Base-by-base conservation (phyloP, 2,888 invertebrate species). In the Candidula unifasciata region DNA sequence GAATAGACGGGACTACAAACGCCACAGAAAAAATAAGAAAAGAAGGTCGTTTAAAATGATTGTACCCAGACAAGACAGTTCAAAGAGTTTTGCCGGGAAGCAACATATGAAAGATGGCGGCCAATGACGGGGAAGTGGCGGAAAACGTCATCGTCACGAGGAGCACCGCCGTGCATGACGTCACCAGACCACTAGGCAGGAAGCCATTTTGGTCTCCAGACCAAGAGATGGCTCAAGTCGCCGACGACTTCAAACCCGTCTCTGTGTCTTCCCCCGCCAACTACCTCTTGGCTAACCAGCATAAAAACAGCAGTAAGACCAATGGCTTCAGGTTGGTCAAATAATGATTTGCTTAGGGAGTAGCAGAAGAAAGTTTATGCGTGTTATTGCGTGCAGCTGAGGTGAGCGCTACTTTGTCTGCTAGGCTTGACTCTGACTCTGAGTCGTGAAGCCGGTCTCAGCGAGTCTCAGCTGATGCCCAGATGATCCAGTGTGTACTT, bases 221-320 rank as follows among this genome's bases (percentile, higher is more conserved):
- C 82, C 82, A 64, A 74, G 73, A 82, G 66, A 82, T 82, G 82
- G 82, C 82, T 77, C 77, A 82, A 27, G 37, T 82, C 37, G 82
- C 76, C 33, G 77, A 82, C 77, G 76, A 76, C 27, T 54, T 44
- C 33, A 68, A 82, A n/a, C 64, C 82, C 27, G 73, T 74, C 37
- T 76, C 82, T 82, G 82, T 82, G 66, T 68, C 82, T 44, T 82
- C 82, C 44, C 77, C 76, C 35, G 76, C 77, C 68, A 82, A 82
- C 27, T 82, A 76, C 52, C 66, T 76, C 54, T 77, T 82, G 82
- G 60, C 76, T 77, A 71, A 71, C 24, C 71, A 69, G 24, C 69
- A 57, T 54, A 82, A 66, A 13, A 77, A 76, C 77, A 83, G 44
- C 52, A 80, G 27, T 74, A 80, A 74, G 35, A 73, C 35, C 73